Percentiles rank a stretch among this genome's conserved stretches.
phyloP scores from a whole-genome alignment of 37 sponge, comb jelly and placozoan species.

The Axinella damicornis region DNA sequence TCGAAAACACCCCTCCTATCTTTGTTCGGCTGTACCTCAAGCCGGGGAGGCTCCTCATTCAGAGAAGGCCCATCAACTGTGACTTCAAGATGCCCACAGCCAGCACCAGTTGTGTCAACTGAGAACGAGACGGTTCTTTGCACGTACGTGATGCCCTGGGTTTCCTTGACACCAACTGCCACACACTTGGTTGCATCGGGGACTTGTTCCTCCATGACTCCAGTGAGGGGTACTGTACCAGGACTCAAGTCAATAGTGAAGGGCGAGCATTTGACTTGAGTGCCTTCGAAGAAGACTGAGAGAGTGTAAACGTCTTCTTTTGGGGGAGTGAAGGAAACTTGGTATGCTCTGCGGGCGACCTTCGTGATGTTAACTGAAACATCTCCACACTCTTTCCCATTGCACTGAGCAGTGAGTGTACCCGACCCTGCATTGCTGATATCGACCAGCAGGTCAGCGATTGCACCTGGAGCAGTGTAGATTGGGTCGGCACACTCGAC shows the following conservation, averaged over 20 bases:
- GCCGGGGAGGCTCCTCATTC: conserved; percentile 7
- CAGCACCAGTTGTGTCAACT: conserved; percentile 58
- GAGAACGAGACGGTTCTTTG: conserved; percentile 37
- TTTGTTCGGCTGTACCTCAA: neutral
- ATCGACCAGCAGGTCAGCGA: conserved; percentile 42
- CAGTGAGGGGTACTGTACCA: conserved; percentile 9
- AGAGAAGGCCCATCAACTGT: conserved; percentile 28
- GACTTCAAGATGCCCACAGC: conserved; percentile 56
- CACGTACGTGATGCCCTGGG: conserved; percentile 30
- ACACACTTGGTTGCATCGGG: conserved; percentile 42
- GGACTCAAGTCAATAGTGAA: conserved; percentile 42
- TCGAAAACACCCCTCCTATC: conserved; percentile 16
- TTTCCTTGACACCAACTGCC: conserved; percentile 35
- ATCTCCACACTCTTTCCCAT: conserved; percentile 32
- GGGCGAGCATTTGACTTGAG: conserved; percentile 63
- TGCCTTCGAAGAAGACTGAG: conserved; percentile 29
- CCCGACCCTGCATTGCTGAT: conserved; percentile 65
- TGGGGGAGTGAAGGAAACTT: conserved; percentile 56
- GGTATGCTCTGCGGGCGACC: conserved; percentile 32
- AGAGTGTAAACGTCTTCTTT: conserved; percentile 52
- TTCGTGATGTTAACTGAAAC: conserved; percentile 41
- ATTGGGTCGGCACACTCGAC: conserved; percentile 37
- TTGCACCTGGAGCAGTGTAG: conserved; percentile 29
- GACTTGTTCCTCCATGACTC: neutral
- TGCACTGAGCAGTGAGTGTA: conserved; percentile 52